Conservation (phyloP, 2,888 invertebrate species). For the Perdita meconis region DNA sequence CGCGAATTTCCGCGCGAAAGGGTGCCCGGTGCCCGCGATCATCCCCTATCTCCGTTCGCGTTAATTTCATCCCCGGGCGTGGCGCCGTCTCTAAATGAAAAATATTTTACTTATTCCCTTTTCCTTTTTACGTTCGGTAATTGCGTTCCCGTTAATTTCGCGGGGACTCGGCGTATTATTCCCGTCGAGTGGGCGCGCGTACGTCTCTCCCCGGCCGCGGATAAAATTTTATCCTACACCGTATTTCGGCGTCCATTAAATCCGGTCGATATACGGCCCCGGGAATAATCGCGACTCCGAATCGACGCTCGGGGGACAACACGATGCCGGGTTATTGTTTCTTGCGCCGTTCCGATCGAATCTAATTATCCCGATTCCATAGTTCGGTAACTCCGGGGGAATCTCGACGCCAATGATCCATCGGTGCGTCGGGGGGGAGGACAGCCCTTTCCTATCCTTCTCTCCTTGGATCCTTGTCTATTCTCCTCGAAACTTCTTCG, state of each 20-base stretch:
- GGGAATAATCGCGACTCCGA: slow-evolving; percentile 50
- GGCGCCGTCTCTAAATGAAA: slow-evolving; percentile 51
- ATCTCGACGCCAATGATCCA: slow-evolving; percentile 58
- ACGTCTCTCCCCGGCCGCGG: neutral
- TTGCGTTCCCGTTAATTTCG: slow-evolving; percentile 27
- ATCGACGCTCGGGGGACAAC: slow-evolving; percentile 52
- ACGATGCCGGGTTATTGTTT: slow-evolving; percentile 59
- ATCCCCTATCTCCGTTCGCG: slow-evolving; percentile 41
- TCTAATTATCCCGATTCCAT: slow-evolving; percentile 70
- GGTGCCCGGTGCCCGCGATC: slow-evolving; percentile 42
- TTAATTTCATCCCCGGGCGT: slow-evolving; percentile 48
- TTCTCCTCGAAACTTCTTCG: neutral
- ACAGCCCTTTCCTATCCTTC: slow-evolving; percentile 6
- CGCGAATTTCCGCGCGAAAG: slow-evolving; percentile 64
- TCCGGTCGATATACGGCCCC: slow-evolving; percentile 38
- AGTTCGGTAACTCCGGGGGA: slow-evolving; percentile 52
- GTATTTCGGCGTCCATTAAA: slow-evolving; percentile 36
- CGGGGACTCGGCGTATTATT: slow-evolving; percentile 10
- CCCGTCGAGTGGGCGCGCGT: neutral
- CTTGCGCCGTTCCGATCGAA: slow-evolving; percentile 62
- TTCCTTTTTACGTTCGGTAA: neutral
- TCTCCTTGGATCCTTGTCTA: neutral
- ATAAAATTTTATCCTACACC: slow-evolving; percentile 16
- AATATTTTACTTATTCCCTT: slow-evolving; percentile 10
- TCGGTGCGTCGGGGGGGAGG: slow-evolving; percentile 49